Conservation (phyloP, 2,797 vertebrate genomes). For the Scarus forsteni region DNA sequence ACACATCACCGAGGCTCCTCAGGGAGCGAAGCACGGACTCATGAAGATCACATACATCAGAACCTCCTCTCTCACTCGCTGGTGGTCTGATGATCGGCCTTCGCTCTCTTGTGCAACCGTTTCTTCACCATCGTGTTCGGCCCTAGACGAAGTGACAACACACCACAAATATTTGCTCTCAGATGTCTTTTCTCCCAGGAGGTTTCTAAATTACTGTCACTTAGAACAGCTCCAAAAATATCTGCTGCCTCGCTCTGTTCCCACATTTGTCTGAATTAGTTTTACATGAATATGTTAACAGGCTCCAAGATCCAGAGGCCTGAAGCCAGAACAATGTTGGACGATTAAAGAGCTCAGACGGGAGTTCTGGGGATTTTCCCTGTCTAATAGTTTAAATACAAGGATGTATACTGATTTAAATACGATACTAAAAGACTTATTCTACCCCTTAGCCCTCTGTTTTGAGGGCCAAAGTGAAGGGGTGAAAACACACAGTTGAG, state of each 20-base stretch:
- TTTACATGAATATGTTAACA: slow-evolving; percentile 1
- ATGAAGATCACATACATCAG: slow-evolving; percentile 4
- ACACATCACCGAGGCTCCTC: slow-evolving; percentile 37
- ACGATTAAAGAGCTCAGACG: background rate
- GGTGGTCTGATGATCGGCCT: slow-evolving; percentile 18
- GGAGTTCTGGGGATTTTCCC: background rate
- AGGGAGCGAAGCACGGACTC: slow-evolving; percentile 11
- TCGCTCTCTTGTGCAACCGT: background rate
- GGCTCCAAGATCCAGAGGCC: background rate
- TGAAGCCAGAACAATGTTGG: background rate
- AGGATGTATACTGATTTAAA: too few species aligned
- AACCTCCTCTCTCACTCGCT: slow-evolving; percentile 7
- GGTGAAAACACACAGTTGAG: too few species aligned
- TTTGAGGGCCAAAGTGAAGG: too few species aligned
- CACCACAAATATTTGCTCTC: slow-evolving; percentile 6
- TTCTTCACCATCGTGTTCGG: background rate
- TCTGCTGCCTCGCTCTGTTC: background rate
- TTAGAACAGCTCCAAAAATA: slow-evolving; percentile 7
- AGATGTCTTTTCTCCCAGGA: slow-evolving; percentile 13
- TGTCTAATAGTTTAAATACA: too few species aligned
- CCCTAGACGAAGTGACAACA: background rate
- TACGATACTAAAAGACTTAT: too few species aligned
- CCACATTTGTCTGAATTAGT: slow-evolving; percentile 1
- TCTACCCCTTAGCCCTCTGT: too few species aligned
- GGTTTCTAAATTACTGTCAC: background rate